phyloP scores from a whole-genome alignment of 2,797 vertebrate species.

The Tragopan temminckii region DNA sequence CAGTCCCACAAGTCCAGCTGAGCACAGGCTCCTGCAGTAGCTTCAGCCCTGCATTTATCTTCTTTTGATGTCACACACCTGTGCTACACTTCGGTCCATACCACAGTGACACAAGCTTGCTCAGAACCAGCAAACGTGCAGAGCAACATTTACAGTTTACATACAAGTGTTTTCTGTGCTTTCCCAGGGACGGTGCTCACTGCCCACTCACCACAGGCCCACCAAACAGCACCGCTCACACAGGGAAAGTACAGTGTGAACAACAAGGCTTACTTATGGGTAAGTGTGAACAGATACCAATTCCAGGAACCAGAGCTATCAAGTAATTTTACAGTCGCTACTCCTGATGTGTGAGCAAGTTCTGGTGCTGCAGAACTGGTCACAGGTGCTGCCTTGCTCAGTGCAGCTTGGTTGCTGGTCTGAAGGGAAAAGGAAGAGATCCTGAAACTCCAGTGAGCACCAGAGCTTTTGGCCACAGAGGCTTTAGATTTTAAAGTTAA shows the following conservation, averaged over 20 bases:
- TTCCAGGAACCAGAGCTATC: neutral
- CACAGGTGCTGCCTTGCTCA: neutral
- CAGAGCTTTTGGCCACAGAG: neutral
- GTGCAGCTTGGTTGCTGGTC: neutral
- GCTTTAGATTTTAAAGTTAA: neutral
- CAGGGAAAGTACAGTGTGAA: neutral
- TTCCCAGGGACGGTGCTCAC: accelerated
- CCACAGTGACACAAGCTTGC: neutral
- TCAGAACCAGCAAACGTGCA: neutral
- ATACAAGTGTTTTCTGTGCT: neutral
- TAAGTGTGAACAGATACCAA: neutral
- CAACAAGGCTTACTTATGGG: neutral
- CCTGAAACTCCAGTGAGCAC: neutral
- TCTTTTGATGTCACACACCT: neutral
- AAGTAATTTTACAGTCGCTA: neutral
- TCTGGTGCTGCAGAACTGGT: neutral
- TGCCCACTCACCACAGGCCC: neutral
- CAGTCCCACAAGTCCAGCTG: neutral
- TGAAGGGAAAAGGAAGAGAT: neutral
- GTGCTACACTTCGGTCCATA: neutral
- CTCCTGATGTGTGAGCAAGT: neutral
- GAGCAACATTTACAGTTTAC: neutral
- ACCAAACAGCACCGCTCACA: neutral
- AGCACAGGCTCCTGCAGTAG: neutral
- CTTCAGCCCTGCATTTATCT: neutral